phyloP scores from a whole-genome alignment of 2,113 vertebrate species.

The Syngnathus floridae region DNA sequence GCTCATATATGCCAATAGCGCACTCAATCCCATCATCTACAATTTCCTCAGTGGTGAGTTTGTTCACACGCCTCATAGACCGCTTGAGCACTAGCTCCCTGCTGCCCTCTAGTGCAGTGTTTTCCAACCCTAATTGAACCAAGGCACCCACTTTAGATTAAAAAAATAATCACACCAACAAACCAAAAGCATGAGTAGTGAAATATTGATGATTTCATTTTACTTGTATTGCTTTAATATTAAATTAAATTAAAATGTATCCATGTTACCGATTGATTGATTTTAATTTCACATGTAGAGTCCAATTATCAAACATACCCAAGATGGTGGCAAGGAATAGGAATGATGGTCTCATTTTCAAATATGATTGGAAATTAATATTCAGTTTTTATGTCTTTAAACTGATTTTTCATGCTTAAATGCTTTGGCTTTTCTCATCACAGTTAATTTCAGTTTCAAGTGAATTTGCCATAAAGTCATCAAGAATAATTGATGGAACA shows the following conservation, averaged over 20 bases:
- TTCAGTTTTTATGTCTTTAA: neutral
- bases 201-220: neutral
- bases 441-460: neutral
- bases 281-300: neutral
- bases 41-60: constrained; percentile 96
- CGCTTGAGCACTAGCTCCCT: constrained; percentile 1
- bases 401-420: neutral
- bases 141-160: neutral
- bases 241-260: neutral
- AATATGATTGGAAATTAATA: neutral
- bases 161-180: neutral
- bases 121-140: neutral
- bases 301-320: neutral
- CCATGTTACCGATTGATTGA: neutral
- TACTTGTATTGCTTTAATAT: neutral
- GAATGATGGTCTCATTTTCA: neutral
- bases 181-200: neutral
- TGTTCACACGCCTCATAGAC: neutral
- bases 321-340: neutral
- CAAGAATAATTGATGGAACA: neutral
- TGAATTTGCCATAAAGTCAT: neutral
- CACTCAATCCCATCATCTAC: constrained; percentile 96
- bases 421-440: neutral
- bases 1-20: constrained; percentile 97
- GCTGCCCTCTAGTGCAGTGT: constrained; percentile 38